These are phyloP conservation scores for Sigmodon hispidus DNA, from an alignment of 2,113 vertebrate species.

Conservation along the genomic window DNA sequence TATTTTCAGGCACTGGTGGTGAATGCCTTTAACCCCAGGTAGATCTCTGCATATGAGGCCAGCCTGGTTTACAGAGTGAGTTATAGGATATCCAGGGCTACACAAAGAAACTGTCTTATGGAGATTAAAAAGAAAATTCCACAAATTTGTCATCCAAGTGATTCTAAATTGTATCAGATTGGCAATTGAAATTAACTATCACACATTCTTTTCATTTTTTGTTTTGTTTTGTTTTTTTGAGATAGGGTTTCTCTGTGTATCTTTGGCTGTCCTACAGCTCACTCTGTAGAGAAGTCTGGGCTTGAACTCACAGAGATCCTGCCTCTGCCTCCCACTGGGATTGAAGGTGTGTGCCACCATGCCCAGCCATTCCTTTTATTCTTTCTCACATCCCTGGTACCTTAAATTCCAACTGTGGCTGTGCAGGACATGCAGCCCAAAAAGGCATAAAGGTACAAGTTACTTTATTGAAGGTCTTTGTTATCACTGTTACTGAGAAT, in stretches of 20 bases:
- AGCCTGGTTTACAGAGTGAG: not conserved
- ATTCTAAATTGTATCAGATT: not conserved
- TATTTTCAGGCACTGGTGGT: not conserved
- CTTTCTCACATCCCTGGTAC: not conserved
- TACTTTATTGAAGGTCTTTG: not conserved
- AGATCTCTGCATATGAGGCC: not conserved
- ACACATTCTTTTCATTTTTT: not conserved
- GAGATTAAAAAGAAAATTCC: not conserved
- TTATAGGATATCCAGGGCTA: not conserved
- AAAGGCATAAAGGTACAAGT: not conserved
- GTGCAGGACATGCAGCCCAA: not conserved
- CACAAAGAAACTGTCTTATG: not conserved
- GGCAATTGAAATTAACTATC: not conserved
- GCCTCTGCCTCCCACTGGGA: no score
- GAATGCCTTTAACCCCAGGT: not conserved
- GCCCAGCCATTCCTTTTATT: not conserved
- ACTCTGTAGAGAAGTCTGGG: no score
- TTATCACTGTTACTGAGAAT: not conserved
- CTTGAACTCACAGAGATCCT: no score
- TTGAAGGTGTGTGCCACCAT: no score
- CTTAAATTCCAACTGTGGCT: not conserved
- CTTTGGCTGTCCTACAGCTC: no score
- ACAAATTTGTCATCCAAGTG: not conserved
- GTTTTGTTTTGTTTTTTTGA: no score
- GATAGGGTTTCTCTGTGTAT: no score